These are phyloP conservation scores for Sarcophaga caerulescens DNA, from an alignment of 2,888 invertebrate genomes.

Conservation along the genomic window DNA sequence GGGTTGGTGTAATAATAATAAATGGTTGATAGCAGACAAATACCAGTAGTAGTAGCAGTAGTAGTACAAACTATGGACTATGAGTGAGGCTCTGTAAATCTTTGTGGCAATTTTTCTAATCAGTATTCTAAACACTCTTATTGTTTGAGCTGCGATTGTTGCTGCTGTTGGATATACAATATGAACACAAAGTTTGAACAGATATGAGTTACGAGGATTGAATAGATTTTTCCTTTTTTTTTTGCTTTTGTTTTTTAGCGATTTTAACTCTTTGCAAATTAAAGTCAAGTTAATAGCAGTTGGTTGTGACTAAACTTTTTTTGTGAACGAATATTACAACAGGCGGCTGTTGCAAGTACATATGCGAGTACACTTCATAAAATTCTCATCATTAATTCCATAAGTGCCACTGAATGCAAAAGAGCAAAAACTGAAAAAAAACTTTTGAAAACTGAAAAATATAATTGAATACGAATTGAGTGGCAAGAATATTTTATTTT, in stretches of 20 bases:
- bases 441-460: neutral
- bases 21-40: neutral
- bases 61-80: no score
- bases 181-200: neutral
- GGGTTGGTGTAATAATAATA: neutral
- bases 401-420: neutral
- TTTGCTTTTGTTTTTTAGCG: no score
- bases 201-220: neutral
- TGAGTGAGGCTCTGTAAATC: slow-evolving; percentile 10
- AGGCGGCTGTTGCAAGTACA: neutral
- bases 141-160: neutral
- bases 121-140: slow-evolving; percentile 59
- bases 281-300: neutral
- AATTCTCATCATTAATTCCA: neutral
- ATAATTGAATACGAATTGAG: neutral
- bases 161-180: neutral
- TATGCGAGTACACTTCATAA: neutral
- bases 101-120: slow-evolving; percentile 58
- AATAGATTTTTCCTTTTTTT: neutral
- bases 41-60: neutral
- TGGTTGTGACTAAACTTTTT: neutral
- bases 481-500: neutral
- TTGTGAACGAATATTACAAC: neutral
- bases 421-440: neutral
- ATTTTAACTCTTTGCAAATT: neutral